Evolutionary conservation across 2,113 vertebrate genomes (phyloP).

Genomic region (Varanus komodoensis): DNA sequence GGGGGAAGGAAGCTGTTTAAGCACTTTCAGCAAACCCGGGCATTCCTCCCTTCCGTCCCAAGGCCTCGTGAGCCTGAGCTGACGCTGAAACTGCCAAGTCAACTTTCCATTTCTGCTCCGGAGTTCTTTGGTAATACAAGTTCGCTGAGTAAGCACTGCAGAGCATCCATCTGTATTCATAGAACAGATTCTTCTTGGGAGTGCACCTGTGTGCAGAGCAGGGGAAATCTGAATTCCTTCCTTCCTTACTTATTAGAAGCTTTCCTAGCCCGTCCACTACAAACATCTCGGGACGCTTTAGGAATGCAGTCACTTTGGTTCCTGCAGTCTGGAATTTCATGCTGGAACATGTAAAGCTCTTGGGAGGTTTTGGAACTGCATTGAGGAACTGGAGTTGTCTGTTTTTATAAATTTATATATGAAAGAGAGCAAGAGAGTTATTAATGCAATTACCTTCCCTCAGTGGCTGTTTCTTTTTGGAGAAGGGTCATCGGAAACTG

Average conservation of each 20-base stretch:
- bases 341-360: background rate
- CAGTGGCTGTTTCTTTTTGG: background rate
- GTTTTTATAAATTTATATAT: background rate
- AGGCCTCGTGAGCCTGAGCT: constrained; percentile 4
- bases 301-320: background rate
- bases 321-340: background rate
- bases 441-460: background rate
- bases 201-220: too few species aligned
- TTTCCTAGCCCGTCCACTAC: too few species aligned
- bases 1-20: constrained; percentile 66
- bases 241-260: too few species aligned
- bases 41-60: background rate
- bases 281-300: too few species aligned
- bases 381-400: background rate
- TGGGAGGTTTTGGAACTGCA: background rate
- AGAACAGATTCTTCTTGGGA: background rate
- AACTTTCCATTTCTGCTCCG: constrained; percentile 58
- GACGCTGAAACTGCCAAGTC: background rate
- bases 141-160: background rate
- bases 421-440: background rate
- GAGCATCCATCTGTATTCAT: background rate
- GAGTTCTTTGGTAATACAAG: background rate
- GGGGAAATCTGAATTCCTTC: background rate
- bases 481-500: background rate
- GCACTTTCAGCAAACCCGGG: constrained; percentile 14